Base-by-base conservation (phyloP, 1,140 invertebrate species). In the Aphelenchoides avenae region DNA sequence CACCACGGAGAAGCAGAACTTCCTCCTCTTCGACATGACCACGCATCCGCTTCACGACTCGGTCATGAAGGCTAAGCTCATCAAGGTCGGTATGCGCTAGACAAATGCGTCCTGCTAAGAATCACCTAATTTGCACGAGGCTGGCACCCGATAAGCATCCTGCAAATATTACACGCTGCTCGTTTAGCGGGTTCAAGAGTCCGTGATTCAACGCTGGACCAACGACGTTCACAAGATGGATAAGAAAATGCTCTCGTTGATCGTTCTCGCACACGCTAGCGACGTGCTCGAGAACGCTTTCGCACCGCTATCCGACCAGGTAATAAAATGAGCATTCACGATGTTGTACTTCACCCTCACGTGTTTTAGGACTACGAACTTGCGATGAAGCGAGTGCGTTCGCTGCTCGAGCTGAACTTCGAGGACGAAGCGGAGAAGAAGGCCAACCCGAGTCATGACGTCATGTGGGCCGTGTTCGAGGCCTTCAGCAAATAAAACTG, bases 261-360 rank as follows among this genome's bases (percentile, higher is more conserved):
- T 99, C 70, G 88, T 94, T 77, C 82, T 99, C 47, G 91, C 93
- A 20, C 92, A 99, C 79, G 89, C 92, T 13, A 93, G 92, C 42
- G 94, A 99, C 81, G 94, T 99, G 13, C 81, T 99, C 4, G 95
- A 99, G 81, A 99, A 99, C 81, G 95, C 95, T n/a, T 98, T 99
- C 81, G 91, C 89, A 20, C 91, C 93, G 1, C 83, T 99, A 1
- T 94, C 50, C 33, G 76, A 76, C 52, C 60, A 77, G 52, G 73
- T 71, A 50, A 49, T 11, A 42, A 36, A 36, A 36, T 36, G n/a
- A 36, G 34, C n/a, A 36, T n/a, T n/a, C 11, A 36, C n/a, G 11
- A n/a, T 36, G n/a, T 36, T 11, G 34, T 11, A n/a, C n/a, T 11
- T n/a, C 11, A 36, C 11, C 11, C 11, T 13, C 34, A 36, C 11